A percentile compares a stretch with the other conserved stretches of the same genome.
phyloP scores from a whole-genome alignment of 2,888 invertebrate genomes.

The Chesias legatella region DNA sequence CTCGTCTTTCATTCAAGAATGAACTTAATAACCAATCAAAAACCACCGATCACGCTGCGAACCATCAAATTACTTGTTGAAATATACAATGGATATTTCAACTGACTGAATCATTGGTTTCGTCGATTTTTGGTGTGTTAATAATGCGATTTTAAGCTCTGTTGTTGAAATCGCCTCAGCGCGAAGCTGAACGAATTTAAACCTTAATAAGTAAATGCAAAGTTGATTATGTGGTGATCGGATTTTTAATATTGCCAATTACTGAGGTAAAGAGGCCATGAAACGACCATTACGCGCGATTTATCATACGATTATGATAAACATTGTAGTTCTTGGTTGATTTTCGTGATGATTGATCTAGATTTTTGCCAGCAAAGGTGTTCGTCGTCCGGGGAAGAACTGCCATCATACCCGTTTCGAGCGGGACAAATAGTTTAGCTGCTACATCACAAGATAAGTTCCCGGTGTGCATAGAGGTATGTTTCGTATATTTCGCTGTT shows the following conservation, averaged over 20 bases:
- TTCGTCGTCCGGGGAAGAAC: no score
- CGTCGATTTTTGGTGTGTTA: slow-evolving; percentile 13
- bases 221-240: not conserved
- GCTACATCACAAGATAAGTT: no score
- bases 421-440: no score
- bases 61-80: slow-evolving; percentile 16
- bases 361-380: no score
- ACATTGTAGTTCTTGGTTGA: not conserved
- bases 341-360: no score
- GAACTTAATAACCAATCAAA: no score
- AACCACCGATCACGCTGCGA: slow-evolving; percentile 2
- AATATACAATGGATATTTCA: slow-evolving; percentile 12
- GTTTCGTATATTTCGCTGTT: no score
- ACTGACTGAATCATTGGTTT: slow-evolving; percentile 12
- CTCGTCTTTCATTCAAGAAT: no score
- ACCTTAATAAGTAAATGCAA: not conserved
- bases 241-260: slow-evolving; percentile 8
- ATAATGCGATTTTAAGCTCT: slow-evolving; percentile 12
- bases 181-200: not conserved
- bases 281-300: slow-evolving; percentile 10
- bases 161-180: not conserved
- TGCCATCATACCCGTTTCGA: no score
- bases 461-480: no score
- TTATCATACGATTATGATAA: not conserved
- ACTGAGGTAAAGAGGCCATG: slow-evolving; percentile 11